Evolutionary conservation across 2,113 vertebrate species (phyloP).

Genomic region (Rynchops niger): DNA sequence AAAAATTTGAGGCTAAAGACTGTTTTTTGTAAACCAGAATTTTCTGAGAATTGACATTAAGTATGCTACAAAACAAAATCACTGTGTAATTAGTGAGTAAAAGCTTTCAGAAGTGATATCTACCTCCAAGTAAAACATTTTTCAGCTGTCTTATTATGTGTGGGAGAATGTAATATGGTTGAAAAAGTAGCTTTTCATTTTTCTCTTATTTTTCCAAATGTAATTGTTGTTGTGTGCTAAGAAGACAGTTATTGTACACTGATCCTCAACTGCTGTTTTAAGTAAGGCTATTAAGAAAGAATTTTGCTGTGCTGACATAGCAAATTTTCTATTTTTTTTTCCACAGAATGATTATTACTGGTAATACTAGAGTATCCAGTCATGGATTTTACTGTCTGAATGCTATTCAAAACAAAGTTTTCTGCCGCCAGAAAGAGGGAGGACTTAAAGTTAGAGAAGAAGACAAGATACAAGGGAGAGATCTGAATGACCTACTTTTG

Average conservation of each 20-base stretch:
- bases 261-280: not conserved
- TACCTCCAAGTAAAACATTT: conserved; percentile 45
- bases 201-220: not conserved
- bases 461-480: not conserved
- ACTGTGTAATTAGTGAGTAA: conserved; percentile 21
- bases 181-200: conserved; percentile 1
- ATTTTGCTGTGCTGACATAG: not conserved
- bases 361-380: not conserved
- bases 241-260: not conserved
- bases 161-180: not conserved
- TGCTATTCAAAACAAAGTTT: not conserved
- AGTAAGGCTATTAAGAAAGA: not conserved
- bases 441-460: not conserved
- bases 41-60: not conserved
- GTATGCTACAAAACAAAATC: not conserved
- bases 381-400: not conserved
- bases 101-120: conserved; percentile 8
- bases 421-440: not conserved
- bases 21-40: not conserved
- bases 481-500: not conserved
- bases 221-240: not conserved
- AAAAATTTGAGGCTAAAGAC: not conserved
- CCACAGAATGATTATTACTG: not conserved
- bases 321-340: not conserved
- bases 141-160: conserved; percentile 20